These are phyloP conservation scores for Sebastes melanostomus DNA, from an alignment of 2,797 vertebrate species.

Conservation along the genomic window DNA sequence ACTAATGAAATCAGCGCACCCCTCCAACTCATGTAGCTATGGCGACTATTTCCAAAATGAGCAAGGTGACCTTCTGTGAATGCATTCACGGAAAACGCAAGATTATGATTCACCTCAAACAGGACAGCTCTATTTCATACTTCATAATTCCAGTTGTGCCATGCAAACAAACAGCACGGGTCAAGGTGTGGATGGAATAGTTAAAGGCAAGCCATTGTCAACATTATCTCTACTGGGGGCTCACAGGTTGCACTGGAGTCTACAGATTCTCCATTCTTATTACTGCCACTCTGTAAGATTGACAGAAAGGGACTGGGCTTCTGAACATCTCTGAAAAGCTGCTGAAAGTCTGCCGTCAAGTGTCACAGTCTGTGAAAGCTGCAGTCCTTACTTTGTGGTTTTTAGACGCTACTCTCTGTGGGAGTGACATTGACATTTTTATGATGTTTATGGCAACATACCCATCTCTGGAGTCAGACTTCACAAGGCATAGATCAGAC, in stretches of 20 bases:
- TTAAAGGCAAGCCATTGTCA: neutral
- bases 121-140: slow-evolving; percentile 36
- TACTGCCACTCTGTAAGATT: neutral
- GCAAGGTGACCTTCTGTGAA: slow-evolving; percentile 72
- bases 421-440: slow-evolving; percentile 9
- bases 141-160: slow-evolving; percentile 25
- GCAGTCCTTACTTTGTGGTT: neutral
- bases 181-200: neutral
- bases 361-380: slow-evolving; percentile 19
- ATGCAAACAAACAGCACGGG: slow-evolving; percentile 18
- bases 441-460: slow-evolving; percentile 7
- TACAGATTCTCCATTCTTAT: neutral
- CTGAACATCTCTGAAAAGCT: neutral
- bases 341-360: slow-evolving; percentile 16
- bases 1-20: slow-evolving; percentile 74
- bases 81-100: slow-evolving; percentile 62
- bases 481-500: neutral
- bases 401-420: neutral
- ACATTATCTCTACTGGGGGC: neutral
- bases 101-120: slow-evolving; percentile 55
- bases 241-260: neutral
- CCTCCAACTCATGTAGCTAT: slow-evolving; percentile 77
- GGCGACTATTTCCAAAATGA: slow-evolving; percentile 78
- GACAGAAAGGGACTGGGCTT: neutral
- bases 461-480: slow-evolving; percentile 9